Evolutionary conservation across 2,113 vertebrate genomes (phyloP).

Genomic region (Spea multiplicata): DNA sequence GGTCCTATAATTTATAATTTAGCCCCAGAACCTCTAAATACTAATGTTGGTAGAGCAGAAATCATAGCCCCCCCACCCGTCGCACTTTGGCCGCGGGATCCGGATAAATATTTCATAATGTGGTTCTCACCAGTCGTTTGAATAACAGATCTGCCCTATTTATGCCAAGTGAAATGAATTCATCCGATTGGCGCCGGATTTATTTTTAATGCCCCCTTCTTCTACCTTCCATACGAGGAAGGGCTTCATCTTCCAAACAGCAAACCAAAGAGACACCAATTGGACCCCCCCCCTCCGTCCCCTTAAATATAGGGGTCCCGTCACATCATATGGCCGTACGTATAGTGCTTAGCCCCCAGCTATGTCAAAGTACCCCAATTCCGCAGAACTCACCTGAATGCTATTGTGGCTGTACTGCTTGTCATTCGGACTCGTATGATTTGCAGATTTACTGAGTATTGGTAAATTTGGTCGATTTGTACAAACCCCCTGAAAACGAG

Average conservation of each 20-base stretch:
- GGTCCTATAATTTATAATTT: constrained; percentile 49
- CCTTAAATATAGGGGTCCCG: too few relatives aligned
- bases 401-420: too few relatives aligned
- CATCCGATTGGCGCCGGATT: constrained; percentile 67
- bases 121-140: constrained; percentile 63
- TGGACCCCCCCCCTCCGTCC: too few relatives aligned
- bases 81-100: constrained; percentile 60
- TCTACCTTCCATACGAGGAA: constrained; percentile 52
- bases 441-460: too few relatives aligned
- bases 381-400: too few relatives aligned
- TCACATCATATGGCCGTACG: too few relatives aligned
- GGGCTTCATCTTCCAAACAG: constrained; percentile 45
- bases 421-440: too few relatives aligned
- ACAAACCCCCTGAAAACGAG: too few relatives aligned
- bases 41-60: constrained; percentile 59
- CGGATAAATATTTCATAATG: constrained; percentile 67
- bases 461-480: too few relatives aligned
- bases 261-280: background rate
- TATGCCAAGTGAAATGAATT: constrained; percentile 73
- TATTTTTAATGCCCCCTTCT: constrained; percentile 68
- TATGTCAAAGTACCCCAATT: too few relatives aligned
- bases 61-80: constrained; percentile 60
- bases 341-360: too few relatives aligned
- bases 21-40: constrained; percentile 56
- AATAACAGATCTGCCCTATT: constrained; percentile 73